Evolutionary conservation across 1,140 invertebrate species (phyloP), one percentile per base, ranked within the genome.

Genomic region (Drosophila sechellia): DNA sequence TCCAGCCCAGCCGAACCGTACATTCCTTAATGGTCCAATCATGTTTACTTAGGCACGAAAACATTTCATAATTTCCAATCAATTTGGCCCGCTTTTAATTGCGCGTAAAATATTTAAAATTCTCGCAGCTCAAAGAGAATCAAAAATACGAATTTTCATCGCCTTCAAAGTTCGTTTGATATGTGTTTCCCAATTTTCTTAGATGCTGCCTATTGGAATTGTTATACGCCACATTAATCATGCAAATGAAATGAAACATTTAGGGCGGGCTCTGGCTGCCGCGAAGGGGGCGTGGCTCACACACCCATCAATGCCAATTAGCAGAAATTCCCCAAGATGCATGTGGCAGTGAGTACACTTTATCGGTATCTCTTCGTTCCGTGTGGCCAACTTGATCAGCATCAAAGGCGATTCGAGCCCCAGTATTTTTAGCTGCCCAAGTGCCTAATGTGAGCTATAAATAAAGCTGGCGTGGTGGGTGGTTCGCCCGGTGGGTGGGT

Each of bases 371-470:
- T 46, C 35, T 59, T 56, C 34, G 55, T 71, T 49, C 22, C 27
- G 63, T 48, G 64, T 27, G 64, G 64, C 64, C 56, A 56, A 56
- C 20, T 70, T 40, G 66, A 70, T 70, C 64, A 70, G 66, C 64
- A 70, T 70, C 66, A 70, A 70, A 70, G 64, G 64, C 50, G 27
- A 40, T 49, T 55, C 17, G 60, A 45, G 20, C 45, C 35, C 48
- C 39, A 40, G 66, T 79, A 77, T 81, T 68, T 81, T 77, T 77
- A 55, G 79, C 46, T n/a, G 59, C 12, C 59, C 59, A 46, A 55
- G 64, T 70, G 64, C 42, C 64, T 70, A 70, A 70, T 81, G 53
- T 81, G 43, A 43, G 35, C 66, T 59, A 68, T 73, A 77, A 72
- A 73, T 79, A 79, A 59, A 40, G 52, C 52, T 15, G 20, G 2